Evolutionary conservation across 1,140 invertebrate genomes (phyloP).

Genomic region (Leptinotarsa lineolata): DNA sequence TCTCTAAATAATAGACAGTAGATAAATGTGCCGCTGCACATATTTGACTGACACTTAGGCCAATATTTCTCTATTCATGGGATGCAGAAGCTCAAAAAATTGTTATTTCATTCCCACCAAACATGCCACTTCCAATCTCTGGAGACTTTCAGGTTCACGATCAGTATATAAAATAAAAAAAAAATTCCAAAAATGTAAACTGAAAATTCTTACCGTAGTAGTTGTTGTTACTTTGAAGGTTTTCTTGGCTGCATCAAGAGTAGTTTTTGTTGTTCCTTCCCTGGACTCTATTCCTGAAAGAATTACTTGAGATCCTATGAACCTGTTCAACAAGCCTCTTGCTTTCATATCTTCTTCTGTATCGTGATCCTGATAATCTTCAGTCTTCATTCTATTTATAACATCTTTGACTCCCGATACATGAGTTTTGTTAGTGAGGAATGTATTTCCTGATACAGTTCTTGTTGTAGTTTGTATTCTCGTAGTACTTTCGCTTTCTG

Average conservation of each 20-base stretch:
- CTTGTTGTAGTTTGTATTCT: conserved; percentile 27
- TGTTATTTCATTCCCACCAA: no score
- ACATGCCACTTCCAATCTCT: no score
- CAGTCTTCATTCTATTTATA: conserved; percentile 70
- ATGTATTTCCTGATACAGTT: conserved; percentile 55
- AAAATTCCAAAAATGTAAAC: no score
- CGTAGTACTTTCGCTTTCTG: background rate
- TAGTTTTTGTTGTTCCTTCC: conserved; percentile 28
- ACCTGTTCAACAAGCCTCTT: conserved; percentile 75
- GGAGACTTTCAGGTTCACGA: no score
- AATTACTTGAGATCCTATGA: conserved; percentile 75
- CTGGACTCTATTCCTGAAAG: conserved; percentile 69
- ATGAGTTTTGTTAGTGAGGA: conserved; percentile 70
- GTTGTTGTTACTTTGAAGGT: conserved; percentile 50
- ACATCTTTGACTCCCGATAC: conserved; percentile 75
- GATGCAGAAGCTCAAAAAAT: no score
- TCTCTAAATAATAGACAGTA: no score
- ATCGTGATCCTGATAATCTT: conserved; percentile 60
- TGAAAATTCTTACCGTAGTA: conserved; percentile 45
- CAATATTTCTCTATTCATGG: no score
- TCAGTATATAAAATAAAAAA: no score
- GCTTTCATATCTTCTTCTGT: conserved; percentile 70
- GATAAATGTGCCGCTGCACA: no score
- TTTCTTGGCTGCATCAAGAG: conserved; percentile 38
- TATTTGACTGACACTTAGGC: no score